Evolutionary conservation across 2,797 vertebrate genomes (phyloP).

Genomic region (Steatocranus sp.): DNA sequence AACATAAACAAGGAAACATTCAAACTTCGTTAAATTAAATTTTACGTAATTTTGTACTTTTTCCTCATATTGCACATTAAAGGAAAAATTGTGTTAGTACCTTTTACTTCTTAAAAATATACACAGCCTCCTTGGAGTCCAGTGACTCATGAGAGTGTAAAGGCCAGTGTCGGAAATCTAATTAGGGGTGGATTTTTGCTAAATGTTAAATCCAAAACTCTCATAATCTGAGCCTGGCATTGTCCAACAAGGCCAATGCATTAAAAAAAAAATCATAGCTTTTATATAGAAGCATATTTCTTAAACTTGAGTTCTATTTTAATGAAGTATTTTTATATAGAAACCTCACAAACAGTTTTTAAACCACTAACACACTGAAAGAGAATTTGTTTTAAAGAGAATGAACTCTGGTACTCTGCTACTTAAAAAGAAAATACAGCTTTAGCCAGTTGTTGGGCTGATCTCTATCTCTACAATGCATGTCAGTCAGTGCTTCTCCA

Average conservation of each 20-base stretch:
- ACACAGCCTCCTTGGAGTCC: not conserved
- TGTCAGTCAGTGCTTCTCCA: not conserved
- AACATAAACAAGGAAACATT: not conserved
- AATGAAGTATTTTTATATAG: not conserved
- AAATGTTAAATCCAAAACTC: not conserved
- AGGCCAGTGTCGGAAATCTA: not conserved
- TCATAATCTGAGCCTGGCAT: not conserved
- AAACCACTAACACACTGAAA: not conserved
- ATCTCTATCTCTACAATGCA: not conserved
- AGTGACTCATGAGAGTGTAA: not conserved
- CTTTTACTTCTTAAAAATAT: not conserved
- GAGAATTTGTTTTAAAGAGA: not conserved
- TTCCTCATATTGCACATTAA: not conserved
- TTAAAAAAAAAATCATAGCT: not conserved
- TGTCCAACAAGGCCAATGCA: not conserved
- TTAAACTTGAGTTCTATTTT: not conserved
- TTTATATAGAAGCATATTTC: not conserved
- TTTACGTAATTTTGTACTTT: not conserved
- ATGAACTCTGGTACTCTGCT: not conserved
- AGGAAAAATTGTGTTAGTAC: not conserved
- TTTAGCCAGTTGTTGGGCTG: not conserved
- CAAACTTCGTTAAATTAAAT: rapidly evolving
- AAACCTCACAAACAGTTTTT: not conserved
- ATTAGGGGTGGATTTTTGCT: not conserved
- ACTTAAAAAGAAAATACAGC: not conserved